Evolutionary conservation across 2,113 vertebrate genomes (phyloP).

Genomic region (Phylloscopus trochiloides): DNA sequence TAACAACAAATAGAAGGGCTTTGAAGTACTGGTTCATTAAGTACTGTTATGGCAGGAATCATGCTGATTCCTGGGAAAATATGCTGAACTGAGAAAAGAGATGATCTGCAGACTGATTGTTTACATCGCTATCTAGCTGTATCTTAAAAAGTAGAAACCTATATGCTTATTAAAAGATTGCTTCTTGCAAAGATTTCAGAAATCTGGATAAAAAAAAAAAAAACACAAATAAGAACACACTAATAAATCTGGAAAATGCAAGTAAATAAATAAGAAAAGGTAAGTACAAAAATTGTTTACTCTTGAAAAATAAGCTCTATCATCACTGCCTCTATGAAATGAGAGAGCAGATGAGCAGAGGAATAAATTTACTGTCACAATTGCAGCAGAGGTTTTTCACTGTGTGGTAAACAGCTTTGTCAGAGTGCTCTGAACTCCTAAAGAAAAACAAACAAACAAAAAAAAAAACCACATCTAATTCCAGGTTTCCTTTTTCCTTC

Average conservation of each 20-base stretch:
- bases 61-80: neutral
- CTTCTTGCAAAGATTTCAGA: neutral
- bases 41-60: neutral
- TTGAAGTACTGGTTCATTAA: neutral
- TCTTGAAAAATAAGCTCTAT: neutral
- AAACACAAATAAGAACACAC: rapidly evolving
- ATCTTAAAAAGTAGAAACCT: neutral
- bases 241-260: neutral
- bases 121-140: neutral
- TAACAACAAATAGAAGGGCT: neutral
- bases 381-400: neutral
- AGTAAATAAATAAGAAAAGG: neutral
- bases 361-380: neutral
- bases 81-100: neutral
- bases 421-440: neutral
- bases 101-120: neutral
- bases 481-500: neutral
- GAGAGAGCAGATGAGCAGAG: neutral
- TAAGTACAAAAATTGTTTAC: neutral
- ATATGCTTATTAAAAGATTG: neutral
- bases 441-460: neutral
- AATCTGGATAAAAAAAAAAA: neutral
- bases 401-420: neutral
- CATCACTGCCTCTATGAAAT: neutral
- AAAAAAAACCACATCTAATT: neutral